Evolutionary conservation across 2,888 invertebrate species (phyloP).

Genomic region (Criorhina ranunculi): DNA sequence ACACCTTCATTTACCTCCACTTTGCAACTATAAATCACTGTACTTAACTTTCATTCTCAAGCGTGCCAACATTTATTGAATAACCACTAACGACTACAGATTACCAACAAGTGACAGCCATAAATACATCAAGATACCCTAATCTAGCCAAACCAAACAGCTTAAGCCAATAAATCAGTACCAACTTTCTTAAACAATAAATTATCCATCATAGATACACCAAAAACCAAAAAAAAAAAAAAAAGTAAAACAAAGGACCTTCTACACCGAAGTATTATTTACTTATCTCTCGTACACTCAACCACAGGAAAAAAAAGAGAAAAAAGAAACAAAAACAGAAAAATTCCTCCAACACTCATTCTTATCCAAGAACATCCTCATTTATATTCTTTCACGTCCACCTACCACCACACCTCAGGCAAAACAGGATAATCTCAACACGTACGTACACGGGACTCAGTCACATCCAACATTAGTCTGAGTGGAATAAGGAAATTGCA

Average conservation of each 20-base stretch:
- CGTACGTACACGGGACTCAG: conserved; percentile 41
- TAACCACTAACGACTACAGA: conserved; percentile 6
- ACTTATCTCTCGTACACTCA: conserved; percentile 11
- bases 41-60: background rate
- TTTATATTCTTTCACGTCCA: conserved; percentile 17
- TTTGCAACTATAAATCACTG: conserved; percentile 10
- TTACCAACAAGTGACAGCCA: conserved; percentile 41
- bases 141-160: conserved; percentile 12
- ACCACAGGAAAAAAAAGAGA: background rate
- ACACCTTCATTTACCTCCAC: background rate
- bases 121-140: conserved; percentile 32
- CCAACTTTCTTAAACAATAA: conserved; percentile 14
- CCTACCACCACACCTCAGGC: conserved; percentile 6
- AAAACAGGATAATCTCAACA: conserved; percentile 39
- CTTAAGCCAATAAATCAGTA: conserved; percentile 36
- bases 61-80: conserved; percentile 42
- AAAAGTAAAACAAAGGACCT: background rate
- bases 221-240: background rate
- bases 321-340: background rate
- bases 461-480: conserved; percentile 43
- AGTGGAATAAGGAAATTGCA: conserved; percentile 29
- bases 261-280: background rate
- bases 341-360: conserved; percentile 1
- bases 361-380: conserved; percentile 1
- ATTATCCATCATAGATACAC: conserved; percentile 38